These are phyloP conservation scores for Brotula barbata DNA, from an alignment of 2,797 vertebrate genomes.

Conservation along the genomic window DNA sequence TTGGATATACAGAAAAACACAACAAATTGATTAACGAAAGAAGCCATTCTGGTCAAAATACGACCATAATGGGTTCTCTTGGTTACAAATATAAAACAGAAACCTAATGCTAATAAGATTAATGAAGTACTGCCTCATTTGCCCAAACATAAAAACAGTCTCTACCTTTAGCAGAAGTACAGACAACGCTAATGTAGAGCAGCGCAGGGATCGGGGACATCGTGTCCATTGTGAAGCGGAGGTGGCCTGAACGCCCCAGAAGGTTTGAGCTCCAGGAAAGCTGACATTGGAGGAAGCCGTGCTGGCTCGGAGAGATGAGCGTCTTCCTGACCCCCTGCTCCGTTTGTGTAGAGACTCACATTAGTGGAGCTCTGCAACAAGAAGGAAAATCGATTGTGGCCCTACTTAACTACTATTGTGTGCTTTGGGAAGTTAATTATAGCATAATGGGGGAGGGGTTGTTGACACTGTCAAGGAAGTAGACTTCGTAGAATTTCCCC, in stretches of 20 bases:
- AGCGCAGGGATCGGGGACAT: not conserved
- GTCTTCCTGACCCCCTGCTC: not conserved
- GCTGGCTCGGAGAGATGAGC: not conserved
- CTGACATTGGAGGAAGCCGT: not conserved
- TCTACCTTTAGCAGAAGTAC: not conserved
- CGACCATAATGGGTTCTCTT: too few species aligned
- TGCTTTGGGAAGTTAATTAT: not conserved
- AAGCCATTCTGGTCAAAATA: too few species aligned
- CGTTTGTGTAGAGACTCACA: too few species aligned
- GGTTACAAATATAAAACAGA: too few species aligned
- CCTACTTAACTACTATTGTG: too few species aligned
- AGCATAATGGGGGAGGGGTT: not conserved
- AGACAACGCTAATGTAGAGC: not conserved
- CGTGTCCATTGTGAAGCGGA: not conserved
- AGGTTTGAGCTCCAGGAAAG: not conserved
- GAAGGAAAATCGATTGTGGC: too few species aligned
- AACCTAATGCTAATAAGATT: too few species aligned
- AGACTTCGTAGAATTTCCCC: not conserved
- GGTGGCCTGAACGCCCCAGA: not conserved
- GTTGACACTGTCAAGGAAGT: not conserved
- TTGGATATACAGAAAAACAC: too few species aligned
- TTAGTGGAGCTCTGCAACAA: too few species aligned
- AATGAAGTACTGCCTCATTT: too few species aligned
- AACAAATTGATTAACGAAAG: too few species aligned
- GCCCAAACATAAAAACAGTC: not conserved